Percentiles rank a stretch among this genome's conserved stretches.
phyloP scores from a whole-genome alignment of 2,113 vertebrate species.

The Lontra canadensis region DNA sequence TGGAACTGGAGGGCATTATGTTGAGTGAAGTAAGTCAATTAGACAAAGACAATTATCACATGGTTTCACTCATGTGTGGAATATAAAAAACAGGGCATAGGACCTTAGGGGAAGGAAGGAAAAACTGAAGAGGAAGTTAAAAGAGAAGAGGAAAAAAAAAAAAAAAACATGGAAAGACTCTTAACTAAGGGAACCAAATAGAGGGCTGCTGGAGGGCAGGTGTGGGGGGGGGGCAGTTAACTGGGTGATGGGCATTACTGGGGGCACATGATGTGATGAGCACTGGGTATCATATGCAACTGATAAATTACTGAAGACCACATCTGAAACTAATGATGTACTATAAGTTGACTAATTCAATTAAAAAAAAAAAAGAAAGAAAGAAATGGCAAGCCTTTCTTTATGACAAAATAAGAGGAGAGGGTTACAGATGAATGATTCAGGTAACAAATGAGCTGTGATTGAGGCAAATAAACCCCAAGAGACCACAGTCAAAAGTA shows the following conservation, averaged over 20 bases:
- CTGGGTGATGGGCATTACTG: background rate
- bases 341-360: background rate
- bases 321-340: background rate
- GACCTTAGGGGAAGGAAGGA: background rate
- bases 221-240: accelerated
- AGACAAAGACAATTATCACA: background rate
- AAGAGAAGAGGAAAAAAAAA: background rate
- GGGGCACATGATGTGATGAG: background rate
- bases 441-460: background rate
- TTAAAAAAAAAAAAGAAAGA: background rate
- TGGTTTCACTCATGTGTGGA: background rate
- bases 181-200: background rate
- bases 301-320: background rate
- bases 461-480: background rate
- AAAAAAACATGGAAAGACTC: background rate
- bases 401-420: background rate
- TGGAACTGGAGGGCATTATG: no score
- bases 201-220: background rate
- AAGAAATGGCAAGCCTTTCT: background rate
- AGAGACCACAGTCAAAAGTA: background rate
- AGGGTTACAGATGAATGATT: background rate
- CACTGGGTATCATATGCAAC: background rate
- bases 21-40: background rate
- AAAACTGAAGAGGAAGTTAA: background rate
- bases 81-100: background rate